Base-by-base conservation (phyloP, 2,888 invertebrate genomes). In the Psylliodes chrysocephalus region DNA sequence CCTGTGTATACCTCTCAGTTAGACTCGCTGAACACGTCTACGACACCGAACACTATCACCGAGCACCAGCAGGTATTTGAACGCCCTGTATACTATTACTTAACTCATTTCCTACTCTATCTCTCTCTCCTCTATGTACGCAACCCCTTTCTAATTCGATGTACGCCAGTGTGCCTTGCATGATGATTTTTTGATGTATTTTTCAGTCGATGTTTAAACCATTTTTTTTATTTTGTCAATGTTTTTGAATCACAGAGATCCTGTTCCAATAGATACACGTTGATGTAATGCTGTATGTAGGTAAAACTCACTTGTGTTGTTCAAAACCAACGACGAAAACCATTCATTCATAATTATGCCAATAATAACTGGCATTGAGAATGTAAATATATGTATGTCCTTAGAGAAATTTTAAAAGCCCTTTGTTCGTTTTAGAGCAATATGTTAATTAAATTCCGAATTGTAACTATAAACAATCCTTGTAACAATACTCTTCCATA, bases 1-100 rank as follows among this genome's bases (percentile, higher is more conserved):
- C 86, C 90, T 86, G 86, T 86, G 90, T 90, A 90, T 90, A 90
- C 90, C 90, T 90, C 90, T 89, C 88, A 90, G 90, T 91, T 91
- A 91, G 91, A 91, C 90, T 90, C 89, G 90, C 90, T 86, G 90
- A 90, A 90, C 87, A 90, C 86, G 83, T 68, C 73, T 72, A 73
- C 74, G 73, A 82, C 84, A 84, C 81, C 81, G 81, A 82, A 81
- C 79, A 82, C 82, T 76, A 80, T 81, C 81, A 82, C 82, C 80
- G 82, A 83, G 80, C 82, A 82, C 82, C 77, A 79, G 75, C 79
- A 79, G 79, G 78, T 79, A 78, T 78, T 75, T 78, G 74, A 69
- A 69, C 69, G 69, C 69, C 71, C 71, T 68, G 66, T 68, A 70
- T 68, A 68, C 68, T 68, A 60, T 30, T 65, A 63, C 63, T 65